These are phyloP conservation scores for Ciona savignyi DNA, from an alignment of 23 tunicate species.

Conservation along the genomic window DNA sequence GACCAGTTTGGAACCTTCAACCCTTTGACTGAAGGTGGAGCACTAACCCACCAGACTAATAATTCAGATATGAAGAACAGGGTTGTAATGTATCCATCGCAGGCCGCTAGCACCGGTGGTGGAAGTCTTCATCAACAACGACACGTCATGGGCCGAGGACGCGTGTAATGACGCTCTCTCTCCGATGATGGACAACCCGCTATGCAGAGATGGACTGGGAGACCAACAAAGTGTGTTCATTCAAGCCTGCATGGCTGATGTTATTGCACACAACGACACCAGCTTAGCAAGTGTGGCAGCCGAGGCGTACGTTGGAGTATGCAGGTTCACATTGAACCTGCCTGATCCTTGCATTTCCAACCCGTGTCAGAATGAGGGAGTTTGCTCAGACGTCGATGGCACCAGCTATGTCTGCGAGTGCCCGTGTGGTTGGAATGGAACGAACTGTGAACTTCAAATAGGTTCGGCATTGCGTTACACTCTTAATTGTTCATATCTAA, in stretches of 20 bases:
- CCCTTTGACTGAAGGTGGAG: no score
- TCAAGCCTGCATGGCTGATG: constrained; percentile 7
- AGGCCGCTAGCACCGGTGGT: not conserved
- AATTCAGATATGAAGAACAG: no score
- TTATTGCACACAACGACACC: constrained; percentile 7
- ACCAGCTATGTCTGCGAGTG: constrained; percentile 19
- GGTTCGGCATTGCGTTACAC: constrained; percentile 2
- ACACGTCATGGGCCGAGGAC: constrained; percentile 14
- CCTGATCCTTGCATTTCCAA: constrained; percentile 23
- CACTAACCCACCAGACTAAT: no score
- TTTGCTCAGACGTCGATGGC: constrained; percentile 9
- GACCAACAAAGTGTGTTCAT: constrained; percentile 10
- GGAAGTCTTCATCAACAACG: constrained; percentile 9
- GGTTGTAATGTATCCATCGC: no score
- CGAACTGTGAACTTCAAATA: constrained; percentile 20
- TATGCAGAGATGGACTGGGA: constrained; percentile 11
- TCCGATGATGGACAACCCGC: constrained; percentile 23
- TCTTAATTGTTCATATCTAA: not conserved
- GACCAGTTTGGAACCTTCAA: no score
- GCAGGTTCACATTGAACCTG: constrained; percentile 16
- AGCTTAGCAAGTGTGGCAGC: not conserved
- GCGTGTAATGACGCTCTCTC: constrained; percentile 5
- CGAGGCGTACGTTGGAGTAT: constrained; percentile 10
- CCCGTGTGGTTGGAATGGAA: constrained; percentile 21
- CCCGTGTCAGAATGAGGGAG: constrained; percentile 20